These are phyloP conservation scores for Athrips mouffetella DNA, from an alignment of 2,888 invertebrate species.

Conservation along the genomic window DNA sequence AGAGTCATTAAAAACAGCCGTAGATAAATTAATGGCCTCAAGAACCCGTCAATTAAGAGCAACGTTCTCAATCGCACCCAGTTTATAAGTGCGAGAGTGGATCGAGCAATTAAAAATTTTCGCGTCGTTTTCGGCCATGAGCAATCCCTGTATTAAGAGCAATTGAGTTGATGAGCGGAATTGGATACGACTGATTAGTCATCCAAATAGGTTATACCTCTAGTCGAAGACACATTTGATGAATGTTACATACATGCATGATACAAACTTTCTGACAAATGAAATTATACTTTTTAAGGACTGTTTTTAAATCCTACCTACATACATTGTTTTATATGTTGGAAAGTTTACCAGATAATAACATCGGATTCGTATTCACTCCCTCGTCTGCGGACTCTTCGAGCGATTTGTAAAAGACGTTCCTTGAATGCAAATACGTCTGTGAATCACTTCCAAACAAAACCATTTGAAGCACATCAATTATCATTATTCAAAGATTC, in stretches of 20 bases:
- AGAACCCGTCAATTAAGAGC: constrained; percentile 6
- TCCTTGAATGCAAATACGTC: constrained; percentile 12
- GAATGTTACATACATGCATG: no score
- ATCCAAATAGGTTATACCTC: constrained; percentile 50
- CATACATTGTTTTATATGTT: not conserved
- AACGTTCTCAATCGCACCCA: not conserved
- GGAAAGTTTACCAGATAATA: constrained; percentile 1
- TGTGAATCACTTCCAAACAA: constrained; percentile 5
- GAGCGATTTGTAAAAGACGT: constrained; percentile 7
- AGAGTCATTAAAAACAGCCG: no score
- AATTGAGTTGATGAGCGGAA: constrained; percentile 72
- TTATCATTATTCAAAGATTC: constrained; percentile 27
- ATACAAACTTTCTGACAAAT: no score
- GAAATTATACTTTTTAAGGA: no score
- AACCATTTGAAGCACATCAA: constrained; percentile 22
- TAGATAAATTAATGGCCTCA: not conserved
- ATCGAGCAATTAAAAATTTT: constrained; percentile 60
- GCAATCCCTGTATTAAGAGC: constrained; percentile 65
- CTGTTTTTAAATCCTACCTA: no score
- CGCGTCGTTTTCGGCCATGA: constrained; percentile 57
- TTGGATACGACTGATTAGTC: constrained; percentile 70
- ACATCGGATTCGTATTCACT: constrained; percentile 7
- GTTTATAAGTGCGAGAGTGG: constrained; percentile 20
- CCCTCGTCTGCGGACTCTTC: not conserved
- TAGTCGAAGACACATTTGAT: constrained; percentile 18